Evolutionary conservation across 2,797 vertebrate genomes (phyloP).

Genomic region (Neosilurus hyrtlii): DNA sequence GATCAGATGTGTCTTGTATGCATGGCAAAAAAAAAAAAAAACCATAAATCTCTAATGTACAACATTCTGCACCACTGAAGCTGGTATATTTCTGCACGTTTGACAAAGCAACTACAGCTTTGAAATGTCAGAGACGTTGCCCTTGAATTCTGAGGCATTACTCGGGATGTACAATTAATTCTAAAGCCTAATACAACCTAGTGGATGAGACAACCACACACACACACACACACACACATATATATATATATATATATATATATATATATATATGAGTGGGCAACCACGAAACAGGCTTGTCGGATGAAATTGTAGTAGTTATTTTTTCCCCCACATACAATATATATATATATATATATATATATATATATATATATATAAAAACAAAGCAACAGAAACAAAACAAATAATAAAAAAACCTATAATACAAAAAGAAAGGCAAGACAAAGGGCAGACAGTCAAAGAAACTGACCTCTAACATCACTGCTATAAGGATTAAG

Average conservation of each 20-base stretch:
- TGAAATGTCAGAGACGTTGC: not conserved
- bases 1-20: not conserved
- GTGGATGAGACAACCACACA: not conserved
- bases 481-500: not conserved
- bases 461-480: constrained; percentile 67
- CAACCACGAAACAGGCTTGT: too few relatives aligned
- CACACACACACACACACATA: too few relatives aligned
- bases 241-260: too few relatives aligned
- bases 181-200: not conserved
- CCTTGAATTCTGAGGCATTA: not conserved
- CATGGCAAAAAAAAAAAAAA: not conserved
- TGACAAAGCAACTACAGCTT: not conserved
- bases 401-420: constrained; percentile 66
- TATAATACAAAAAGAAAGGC: constrained; percentile 79
- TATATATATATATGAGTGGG: too few relatives aligned
- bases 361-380: too few relatives aligned
- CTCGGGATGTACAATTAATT: not conserved
- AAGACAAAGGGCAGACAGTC: constrained; percentile 88
- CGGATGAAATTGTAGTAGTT: too few relatives aligned
- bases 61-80: not conserved
- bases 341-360: too few relatives aligned
- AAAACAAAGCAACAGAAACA: constrained; percentile 57
- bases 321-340: too few relatives aligned
- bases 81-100: not conserved
- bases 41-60: not conserved